A percentile compares a stretch with the other conserved stretches of the same genome.
Evolutionary conservation across 2,888 invertebrate genomes (phyloP).

Genomic region (Leptinotarsa tumamoca): DNA sequence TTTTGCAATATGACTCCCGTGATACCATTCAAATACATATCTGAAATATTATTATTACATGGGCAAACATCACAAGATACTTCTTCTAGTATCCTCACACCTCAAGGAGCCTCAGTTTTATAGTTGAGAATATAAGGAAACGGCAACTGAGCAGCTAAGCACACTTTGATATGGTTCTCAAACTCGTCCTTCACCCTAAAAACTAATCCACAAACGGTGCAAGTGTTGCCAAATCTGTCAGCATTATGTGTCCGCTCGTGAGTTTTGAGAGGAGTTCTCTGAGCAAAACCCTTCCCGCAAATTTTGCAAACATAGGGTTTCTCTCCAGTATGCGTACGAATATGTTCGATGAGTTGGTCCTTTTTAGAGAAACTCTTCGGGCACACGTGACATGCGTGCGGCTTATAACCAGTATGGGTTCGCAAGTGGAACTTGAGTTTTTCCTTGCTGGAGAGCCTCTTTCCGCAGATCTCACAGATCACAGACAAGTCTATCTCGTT

Average conservation of each 20-base stretch:
- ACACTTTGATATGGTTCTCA: conserved; percentile 36
- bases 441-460: conserved; percentile 49
- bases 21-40: background rate
- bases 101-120: conserved; percentile 36
- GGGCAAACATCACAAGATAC: background rate
- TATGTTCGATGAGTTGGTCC: conserved; percentile 63
- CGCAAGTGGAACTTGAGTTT: conserved; percentile 64
- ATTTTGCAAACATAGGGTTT: conserved; percentile 62
- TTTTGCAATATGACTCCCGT: background rate
- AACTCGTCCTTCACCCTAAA: conserved; percentile 32
- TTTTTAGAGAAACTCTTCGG: conserved; percentile 69
- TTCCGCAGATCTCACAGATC: conserved; percentile 54
- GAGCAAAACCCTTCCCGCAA: conserved; percentile 67
- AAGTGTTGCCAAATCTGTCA: conserved; percentile 35
- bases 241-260: conserved; percentile 39
- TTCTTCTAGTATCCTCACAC: background rate
- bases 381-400: conserved; percentile 62
- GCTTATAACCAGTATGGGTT: conserved; percentile 70
- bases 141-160: conserved; percentile 33
- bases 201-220: conserved; percentile 35
- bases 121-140: conserved; percentile 32
- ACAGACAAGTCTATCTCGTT: conserved; percentile 65
- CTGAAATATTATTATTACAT: background rate
- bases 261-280: conserved; percentile 68
- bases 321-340: conserved; percentile 58